Evolutionary conservation across 37 sponge, comb jelly and placozoan genomes (phyloP), one percentile per base, ranked within the genome.

Genomic region (Amphimedon queenslandica): DNA sequence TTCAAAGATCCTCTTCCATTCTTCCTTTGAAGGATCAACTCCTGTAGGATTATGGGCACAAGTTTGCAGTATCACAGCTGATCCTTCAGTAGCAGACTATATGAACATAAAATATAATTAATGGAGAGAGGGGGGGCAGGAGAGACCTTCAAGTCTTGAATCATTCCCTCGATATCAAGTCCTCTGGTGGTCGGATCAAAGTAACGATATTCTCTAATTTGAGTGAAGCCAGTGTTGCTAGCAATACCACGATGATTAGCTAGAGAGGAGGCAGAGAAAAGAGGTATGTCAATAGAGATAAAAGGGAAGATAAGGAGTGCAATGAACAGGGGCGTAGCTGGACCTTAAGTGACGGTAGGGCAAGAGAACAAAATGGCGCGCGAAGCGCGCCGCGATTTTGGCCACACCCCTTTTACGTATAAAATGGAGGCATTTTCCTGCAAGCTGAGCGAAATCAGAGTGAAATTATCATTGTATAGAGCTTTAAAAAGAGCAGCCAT

Each of bases 1-100:
- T 21, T 63, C 78, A 41, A 76, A 42, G 4, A 96, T 96, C 77
- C 73, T 66, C 65, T 68, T 58, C 97, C 97, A 96, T 70, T 96
- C 80, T 51, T 90, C 88, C 64, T 55, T 75, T 33, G 39, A 74
- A 34, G 97, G 97, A 58, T 96, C 97, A 25, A 92, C 76, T n/a
- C 97, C 97, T 53, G 97, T 96, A 5, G 97, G 97, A 51, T 96
- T 96, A 73, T 96, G 97, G 6, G 97, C 97, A 86, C 91, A 93
- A 1, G 82, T 74, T 64, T 96, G 97, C 11, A 96, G 74, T 3
- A 96, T 4, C 6, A 96, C 78, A 0, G 90, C 73, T 21, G 88
- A 71, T 5, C 88, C 84, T 5, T 83, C 76, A 3, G 81, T 79
- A 30, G 91, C 88, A 42, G 11, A 43, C 92, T 90, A 67, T 37